Percentiles rank a stretch among this genome's conserved stretches.
Evolutionary conservation across 1,140 invertebrate species (phyloP).

Genomic region (Teleopsis dalmanni): DNA sequence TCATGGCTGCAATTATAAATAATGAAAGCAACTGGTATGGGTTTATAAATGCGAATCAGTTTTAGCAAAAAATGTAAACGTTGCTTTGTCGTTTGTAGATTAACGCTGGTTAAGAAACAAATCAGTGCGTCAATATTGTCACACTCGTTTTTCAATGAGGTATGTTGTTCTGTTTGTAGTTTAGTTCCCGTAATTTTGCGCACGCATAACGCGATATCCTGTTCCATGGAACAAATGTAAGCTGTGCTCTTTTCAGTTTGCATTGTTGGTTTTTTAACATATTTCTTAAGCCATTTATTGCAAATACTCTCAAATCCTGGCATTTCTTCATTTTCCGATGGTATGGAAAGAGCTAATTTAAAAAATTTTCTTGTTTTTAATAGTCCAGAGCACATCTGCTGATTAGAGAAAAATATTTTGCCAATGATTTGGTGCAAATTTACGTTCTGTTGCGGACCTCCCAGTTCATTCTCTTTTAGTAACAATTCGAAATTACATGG

Average conservation of each 20-base stretch:
- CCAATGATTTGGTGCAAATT: slow-evolving; percentile 8
- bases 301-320: slow-evolving; percentile 39
- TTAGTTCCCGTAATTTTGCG: slow-evolving; percentile 19
- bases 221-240: slow-evolving; percentile 22
- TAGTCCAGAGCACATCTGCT: slow-evolving; percentile 43
- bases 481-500: slow-evolving; percentile 24
- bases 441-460: not conserved
- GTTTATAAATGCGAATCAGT: slow-evolving; percentile 2
- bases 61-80: slow-evolving; percentile 15
- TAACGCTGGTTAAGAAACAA: slow-evolving; percentile 16
- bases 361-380: slow-evolving; percentile 53
- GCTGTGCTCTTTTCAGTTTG: not conserved
- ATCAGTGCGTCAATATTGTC: slow-evolving; percentile 26
- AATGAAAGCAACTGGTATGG: slow-evolving; percentile 11
- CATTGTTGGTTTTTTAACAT: slow-evolving; percentile 14
- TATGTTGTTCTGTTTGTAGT: not conserved
- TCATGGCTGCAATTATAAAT: slow-evolving; percentile 16
- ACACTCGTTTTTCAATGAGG: slow-evolving; percentile 2
- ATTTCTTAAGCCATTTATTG: slow-evolving; percentile 22
- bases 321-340: slow-evolving; percentile 41
- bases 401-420: not conserved
- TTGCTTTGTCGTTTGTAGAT: slow-evolving; percentile 8
- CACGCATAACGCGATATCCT: slow-evolving; percentile 33
- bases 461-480: slow-evolving; percentile 4
- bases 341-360: slow-evolving; percentile 59